Conservation (phyloP, 2,888 invertebrate genomes). For the Xestobium rufovillosum region DNA sequence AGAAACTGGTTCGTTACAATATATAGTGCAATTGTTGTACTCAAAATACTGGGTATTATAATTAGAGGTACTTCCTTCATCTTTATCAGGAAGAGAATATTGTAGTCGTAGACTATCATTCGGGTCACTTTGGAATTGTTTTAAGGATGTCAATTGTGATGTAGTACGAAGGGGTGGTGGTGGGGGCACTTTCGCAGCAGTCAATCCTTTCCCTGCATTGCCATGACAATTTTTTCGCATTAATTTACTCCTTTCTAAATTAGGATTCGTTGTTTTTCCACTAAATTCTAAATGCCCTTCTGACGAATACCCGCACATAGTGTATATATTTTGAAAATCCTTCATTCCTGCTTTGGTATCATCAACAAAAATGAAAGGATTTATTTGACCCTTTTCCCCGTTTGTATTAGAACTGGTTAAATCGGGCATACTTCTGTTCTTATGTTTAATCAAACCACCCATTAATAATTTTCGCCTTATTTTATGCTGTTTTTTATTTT, state of each 20-base stretch:
- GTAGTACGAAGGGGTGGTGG: slow-evolving; percentile 81
- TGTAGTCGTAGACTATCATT: too few relatives aligned
- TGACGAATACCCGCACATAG: slow-evolving; percentile 73
- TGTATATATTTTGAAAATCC: slow-evolving; percentile 50
- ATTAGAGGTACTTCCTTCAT: slow-evolving; percentile 19
- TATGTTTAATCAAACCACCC: slow-evolving; percentile 81
- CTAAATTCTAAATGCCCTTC: slow-evolving; percentile 80
- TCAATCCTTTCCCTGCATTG: slow-evolving; percentile 72
- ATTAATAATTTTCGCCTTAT: slow-evolving; percentile 78
- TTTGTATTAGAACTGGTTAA: slow-evolving; percentile 70
- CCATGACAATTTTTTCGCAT: slow-evolving; percentile 88
- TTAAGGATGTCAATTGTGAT: slow-evolving; percentile 70
- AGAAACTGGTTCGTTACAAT: slow-evolving; percentile 50
- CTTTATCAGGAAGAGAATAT: slow-evolving; percentile 37
- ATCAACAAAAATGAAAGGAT: slow-evolving; percentile 55
- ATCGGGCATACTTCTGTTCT: slow-evolving; percentile 89
- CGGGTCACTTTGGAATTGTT: too few relatives aligned
- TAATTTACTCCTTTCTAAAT: slow-evolving; percentile 75
- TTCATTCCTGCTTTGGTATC: slow-evolving; percentile 67
- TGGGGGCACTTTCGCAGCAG: slow-evolving; percentile 76
- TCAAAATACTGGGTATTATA: too few relatives aligned
- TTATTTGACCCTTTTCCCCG: slow-evolving; percentile 37
- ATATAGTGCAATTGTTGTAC: too few relatives aligned
- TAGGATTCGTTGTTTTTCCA: slow-evolving; percentile 63
- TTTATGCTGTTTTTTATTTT: slow-evolving; percentile 85